phyloP scores from a whole-genome alignment of 2,113 vertebrate genomes.

The Bufo bufo region DNA sequence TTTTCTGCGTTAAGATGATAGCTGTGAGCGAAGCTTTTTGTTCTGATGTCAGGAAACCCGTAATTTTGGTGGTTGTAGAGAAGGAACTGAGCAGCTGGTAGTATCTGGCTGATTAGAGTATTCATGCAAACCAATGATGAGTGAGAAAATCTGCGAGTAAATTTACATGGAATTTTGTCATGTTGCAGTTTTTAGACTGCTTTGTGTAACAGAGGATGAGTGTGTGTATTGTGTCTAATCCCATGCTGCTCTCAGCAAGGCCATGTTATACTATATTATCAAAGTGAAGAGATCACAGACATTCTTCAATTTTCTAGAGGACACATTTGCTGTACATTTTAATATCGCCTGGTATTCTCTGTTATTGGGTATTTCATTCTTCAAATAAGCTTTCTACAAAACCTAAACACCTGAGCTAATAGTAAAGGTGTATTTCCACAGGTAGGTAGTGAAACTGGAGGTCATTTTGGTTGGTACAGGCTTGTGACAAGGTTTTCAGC shows the following conservation, averaged over 20 bases:
- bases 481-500: no score
- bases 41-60: slow-evolving; percentile 47
- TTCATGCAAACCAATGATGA: slow-evolving; percentile 25
- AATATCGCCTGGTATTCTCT: background rate
- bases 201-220: background rate
- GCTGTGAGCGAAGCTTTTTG: slow-evolving; percentile 33
- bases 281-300: background rate
- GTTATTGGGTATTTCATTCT: background rate
- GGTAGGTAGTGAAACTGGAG: no score
- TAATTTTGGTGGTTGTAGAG: slow-evolving; percentile 31
- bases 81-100: slow-evolving; percentile 28
- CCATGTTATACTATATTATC: background rate
- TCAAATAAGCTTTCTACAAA: no score
- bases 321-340: background rate
- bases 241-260: background rate
- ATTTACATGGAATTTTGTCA: slow-evolving; percentile 29
- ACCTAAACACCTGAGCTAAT: no score
- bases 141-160: background rate
- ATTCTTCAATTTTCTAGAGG: background rate
- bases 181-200: slow-evolving; percentile 15
- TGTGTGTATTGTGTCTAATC: background rate
- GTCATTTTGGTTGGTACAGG: no score
- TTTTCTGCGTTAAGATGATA: slow-evolving; percentile 18
- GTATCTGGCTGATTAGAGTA: slow-evolving; percentile 29
- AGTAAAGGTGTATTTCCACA: no score